Conservation (phyloP, 2,113 vertebrate genomes). For the Sinocyclocheilus grahami region DNA sequence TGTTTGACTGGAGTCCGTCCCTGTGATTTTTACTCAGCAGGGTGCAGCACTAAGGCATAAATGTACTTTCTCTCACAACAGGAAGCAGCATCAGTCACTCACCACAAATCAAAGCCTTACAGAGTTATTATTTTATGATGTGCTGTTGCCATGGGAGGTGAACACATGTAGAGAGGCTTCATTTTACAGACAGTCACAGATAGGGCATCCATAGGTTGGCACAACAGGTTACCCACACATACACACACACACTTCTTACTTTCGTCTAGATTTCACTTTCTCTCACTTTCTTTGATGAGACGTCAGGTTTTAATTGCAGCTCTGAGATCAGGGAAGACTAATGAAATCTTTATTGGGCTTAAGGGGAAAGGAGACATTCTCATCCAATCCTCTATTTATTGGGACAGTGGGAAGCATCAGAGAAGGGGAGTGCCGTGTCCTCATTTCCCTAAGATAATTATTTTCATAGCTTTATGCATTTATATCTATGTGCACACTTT, state of each 20-base stretch:
- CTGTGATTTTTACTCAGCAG: conserved; percentile 24
- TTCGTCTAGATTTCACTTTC: not conserved
- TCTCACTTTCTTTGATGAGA: not conserved
- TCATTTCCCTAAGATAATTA: not conserved
- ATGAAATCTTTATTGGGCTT: conserved; percentile 37
- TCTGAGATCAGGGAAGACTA: conserved; percentile 25
- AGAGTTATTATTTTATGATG: conserved; percentile 45
- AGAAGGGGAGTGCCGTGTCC: not conserved
- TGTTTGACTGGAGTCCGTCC: conserved; percentile 24
- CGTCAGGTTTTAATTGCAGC: conserved; percentile 31
- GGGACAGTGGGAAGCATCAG: conserved; percentile 29
- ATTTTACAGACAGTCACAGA: conserved; percentile 32
- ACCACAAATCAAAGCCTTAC: conserved; percentile 41
- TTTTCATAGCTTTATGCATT: not conserved
- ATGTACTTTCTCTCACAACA: conserved; percentile 40
- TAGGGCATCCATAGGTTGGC: not conserved
- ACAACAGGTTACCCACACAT: not conserved
- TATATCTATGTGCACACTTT: not conserved
- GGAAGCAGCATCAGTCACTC: conserved; percentile 45
- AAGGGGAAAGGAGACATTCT: not conserved
- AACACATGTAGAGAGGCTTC: not conserved
- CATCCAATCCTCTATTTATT: conserved; percentile 31
- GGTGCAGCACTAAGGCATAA: conserved; percentile 41
- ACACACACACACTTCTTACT: not conserved
- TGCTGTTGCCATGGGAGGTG: conserved; percentile 6